Percentiles rank a stretch among this genome's conserved stretches.
Conservation (phyloP, 2,888 invertebrate species). For the Plebejus anna region DNA sequence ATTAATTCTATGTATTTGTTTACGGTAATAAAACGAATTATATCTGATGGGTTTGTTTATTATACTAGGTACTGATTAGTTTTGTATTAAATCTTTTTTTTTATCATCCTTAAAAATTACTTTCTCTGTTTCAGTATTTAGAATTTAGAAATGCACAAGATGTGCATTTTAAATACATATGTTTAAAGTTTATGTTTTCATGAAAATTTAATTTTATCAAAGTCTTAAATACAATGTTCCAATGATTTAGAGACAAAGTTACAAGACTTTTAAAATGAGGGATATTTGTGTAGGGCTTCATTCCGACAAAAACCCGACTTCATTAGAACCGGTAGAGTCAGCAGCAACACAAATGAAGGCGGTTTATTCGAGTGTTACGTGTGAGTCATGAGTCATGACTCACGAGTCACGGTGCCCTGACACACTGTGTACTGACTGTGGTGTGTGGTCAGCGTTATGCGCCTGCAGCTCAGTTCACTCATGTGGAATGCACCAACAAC, state of each 20-base stretch:
- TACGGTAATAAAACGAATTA: slow-evolving; percentile 62
- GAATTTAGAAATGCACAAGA: too few species aligned
- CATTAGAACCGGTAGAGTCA: background rate
- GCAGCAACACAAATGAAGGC: background rate
- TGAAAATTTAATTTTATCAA: too few species aligned
- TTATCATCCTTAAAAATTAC: too few species aligned
- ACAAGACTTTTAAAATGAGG: background rate
- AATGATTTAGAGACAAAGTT: too few species aligned
- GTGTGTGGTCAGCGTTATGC: background rate
- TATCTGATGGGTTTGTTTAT: slow-evolving; percentile 43
- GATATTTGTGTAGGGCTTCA: background rate
- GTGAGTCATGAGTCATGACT: background rate
- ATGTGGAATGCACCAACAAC: background rate
- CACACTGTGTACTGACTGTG: background rate
- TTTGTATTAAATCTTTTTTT: too few species aligned
- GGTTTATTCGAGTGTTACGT: background rate
- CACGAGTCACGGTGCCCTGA: background rate
- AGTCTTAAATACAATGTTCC: too few species aligned
- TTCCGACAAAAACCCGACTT: background rate
- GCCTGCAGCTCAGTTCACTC: background rate
- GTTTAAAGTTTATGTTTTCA: too few species aligned
- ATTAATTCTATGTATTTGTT: slow-evolving; percentile 63
- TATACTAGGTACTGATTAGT: background rate
- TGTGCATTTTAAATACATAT: too few species aligned
- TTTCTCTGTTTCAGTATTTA: too few species aligned